A percentile compares a stretch with the other conserved stretches of the same genome.
These are phyloP conservation scores for Synergus gifuensis DNA, from an alignment of 2,888 invertebrate species.

Conservation along the genomic window DNA sequence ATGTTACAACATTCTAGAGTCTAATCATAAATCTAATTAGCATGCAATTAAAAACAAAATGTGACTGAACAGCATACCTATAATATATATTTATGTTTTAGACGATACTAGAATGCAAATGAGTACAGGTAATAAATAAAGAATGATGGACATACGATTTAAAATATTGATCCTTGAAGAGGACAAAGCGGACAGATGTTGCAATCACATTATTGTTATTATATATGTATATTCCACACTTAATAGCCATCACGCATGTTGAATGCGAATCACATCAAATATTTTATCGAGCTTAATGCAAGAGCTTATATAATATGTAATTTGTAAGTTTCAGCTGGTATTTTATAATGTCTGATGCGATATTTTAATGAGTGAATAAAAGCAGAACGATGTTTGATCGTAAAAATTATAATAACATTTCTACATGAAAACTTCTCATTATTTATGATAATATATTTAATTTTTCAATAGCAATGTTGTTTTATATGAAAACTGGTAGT, in stretches of 20 bases:
- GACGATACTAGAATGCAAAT: slow-evolving; percentile 13
- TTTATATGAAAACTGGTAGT: not conserved
- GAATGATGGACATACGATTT: slow-evolving; percentile 9
- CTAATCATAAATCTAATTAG: not conserved
- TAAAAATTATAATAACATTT: not conserved
- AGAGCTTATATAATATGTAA: not conserved
- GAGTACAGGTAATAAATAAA: not conserved
- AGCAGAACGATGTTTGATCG: not conserved
- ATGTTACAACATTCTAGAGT: not conserved
- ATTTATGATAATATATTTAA: not conserved
- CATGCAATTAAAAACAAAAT: not conserved
- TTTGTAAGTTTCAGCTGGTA: not conserved
- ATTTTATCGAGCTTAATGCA: not conserved
- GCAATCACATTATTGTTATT: slow-evolving; percentile 26
- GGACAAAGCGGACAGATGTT: slow-evolving; percentile 6
- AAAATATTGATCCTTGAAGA: slow-evolving; percentile 15
- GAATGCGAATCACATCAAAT: not conserved
- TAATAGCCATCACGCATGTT: not conserved
- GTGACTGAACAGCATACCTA: not conserved
- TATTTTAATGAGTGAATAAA: slow-evolving; percentile 1
- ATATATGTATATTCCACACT: not conserved
- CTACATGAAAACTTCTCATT: no score
- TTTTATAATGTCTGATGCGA: not conserved
- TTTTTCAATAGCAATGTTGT: not conserved
- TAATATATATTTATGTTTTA: slow-evolving; percentile 9